These are phyloP conservation scores for Narcine bancroftii DNA, from an alignment of 2,113 vertebrate species.

Conservation along the genomic window DNA sequence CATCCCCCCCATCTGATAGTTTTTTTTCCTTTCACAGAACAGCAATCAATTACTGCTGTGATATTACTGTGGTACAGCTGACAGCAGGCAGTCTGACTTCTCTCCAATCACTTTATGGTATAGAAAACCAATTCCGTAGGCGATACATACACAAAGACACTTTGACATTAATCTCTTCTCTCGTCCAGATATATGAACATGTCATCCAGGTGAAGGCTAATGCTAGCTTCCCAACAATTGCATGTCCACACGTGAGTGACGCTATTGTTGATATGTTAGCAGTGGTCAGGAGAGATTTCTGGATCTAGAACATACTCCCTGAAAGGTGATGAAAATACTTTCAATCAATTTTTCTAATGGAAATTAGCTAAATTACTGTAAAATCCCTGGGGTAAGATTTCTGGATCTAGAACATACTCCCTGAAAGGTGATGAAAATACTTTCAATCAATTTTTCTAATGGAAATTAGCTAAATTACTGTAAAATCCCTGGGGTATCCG, in stretches of 20 bases:
- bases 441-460: background rate
- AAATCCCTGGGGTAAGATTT: too few relatives aligned
- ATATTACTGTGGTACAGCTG: background rate
- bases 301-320: background rate
- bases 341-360: background rate
- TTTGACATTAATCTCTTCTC: background rate
- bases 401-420: background rate
- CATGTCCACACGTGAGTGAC: background rate
- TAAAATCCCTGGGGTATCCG: too few relatives aligned
- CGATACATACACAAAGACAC: background rate
- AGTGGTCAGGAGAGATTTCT: background rate
- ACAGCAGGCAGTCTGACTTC: background rate
- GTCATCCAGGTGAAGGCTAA: background rate
- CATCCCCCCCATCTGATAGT: background rate
- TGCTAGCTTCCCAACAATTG: background rate
- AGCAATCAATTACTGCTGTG: background rate
- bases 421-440: background rate
- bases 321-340: background rate
- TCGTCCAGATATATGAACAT: background rate
- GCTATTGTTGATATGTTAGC: background rate
- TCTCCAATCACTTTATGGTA: background rate
- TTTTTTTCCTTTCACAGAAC: background rate
- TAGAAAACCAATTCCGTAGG: background rate
- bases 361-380: background rate
- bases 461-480: background rate